Percentiles rank a stretch among this genome's conserved stretches.
These are phyloP conservation scores for Hoplostethus mediterraneus DNA, from an alignment of 2,797 vertebrate genomes.

Conservation along the genomic window DNA sequence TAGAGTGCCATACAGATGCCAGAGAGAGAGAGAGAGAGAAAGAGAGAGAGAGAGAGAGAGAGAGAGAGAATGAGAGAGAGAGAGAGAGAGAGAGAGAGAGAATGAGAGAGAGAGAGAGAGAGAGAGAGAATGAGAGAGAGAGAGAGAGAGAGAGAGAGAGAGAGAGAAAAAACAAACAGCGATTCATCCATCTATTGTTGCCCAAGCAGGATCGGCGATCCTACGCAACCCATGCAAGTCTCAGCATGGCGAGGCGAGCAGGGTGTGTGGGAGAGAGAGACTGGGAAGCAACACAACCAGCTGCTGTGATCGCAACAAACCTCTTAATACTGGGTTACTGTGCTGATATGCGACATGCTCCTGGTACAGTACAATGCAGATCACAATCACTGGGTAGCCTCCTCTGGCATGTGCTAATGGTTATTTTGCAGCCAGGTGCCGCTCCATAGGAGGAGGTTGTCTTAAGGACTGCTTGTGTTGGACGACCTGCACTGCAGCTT, in stretches of 20 bases:
- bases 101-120: no score
- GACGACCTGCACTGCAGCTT: not conserved
- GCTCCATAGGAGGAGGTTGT: not conserved
- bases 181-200: constrained; percentile 67
- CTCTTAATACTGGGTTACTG: constrained; percentile 16
- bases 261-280: constrained; percentile 56
- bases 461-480: not conserved
- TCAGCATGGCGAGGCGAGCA: constrained; percentile 61
- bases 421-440: constrained; percentile 1
- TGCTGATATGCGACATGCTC: constrained; percentile 5
- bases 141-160: not conserved
- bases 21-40: not conserved
- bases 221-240: constrained; percentile 72
- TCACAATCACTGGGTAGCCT: not conserved
- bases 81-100: not conserved
- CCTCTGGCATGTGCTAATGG: constrained; percentile 7
- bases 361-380: not conserved
- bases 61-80: no score
- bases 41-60: not conserved
- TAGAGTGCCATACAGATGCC: constrained; percentile 15
- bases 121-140: not conserved
- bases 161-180: constrained; percentile 54
- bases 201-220: constrained; percentile 56
- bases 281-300: constrained; percentile 12
- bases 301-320: constrained; percentile 15